Base-by-base conservation (phyloP, 2,113 vertebrate species). In the Pungitius pungitius region DNA sequence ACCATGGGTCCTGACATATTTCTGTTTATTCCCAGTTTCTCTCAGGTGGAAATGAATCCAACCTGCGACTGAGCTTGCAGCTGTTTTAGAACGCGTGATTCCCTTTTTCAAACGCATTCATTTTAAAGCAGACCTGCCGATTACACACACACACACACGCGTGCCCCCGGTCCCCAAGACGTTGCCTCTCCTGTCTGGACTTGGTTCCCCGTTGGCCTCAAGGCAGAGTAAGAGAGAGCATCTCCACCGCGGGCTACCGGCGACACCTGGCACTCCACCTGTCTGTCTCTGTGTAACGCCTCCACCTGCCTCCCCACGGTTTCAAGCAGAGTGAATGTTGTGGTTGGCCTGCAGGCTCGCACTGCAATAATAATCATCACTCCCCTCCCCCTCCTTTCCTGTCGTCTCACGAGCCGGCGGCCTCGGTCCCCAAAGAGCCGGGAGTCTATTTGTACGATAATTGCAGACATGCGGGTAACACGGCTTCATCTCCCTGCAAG, bases 211-310 rank as follows among this genome's bases (percentile, higher is more conserved):
- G 33, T 65, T 64, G 79, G 85, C 87, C 86, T 82, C 57, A n/a
- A n/a, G 42, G 73, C 85, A n/a, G 49, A 77, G 68, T 47, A 80
- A 73, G 58, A 70, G 42, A 75, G 57, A 52, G 47, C 24, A 66
- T 70, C 52, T 54, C 26, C 71, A 75, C 35, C 75, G 67, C 24
- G 20, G n/a, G 73, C 75, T 47, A 22, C 63, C 59, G 45, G 20
- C 70, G 83, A 79, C 90, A 90, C 75, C 87, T 88, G 88, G 73
- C 40, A 2, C 62, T 69, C 55, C 45, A 58, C 68, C 73, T 40
- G 49, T 73, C 85, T 56, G 27, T 18, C 66, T 59, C 20, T 69
- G 64, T 49, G 15, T 58, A 47, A 30, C 72, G 10, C 60, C 70
- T 54, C 67, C 60, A 63, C 58, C 73, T 66, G 49, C 57, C n/a